A percentile compares a stretch with the other conserved stretches of the same genome.
These are phyloP conservation scores for Brachyopa scutellaris DNA, from an alignment of 2,888 invertebrate species.

Conservation along the genomic window DNA sequence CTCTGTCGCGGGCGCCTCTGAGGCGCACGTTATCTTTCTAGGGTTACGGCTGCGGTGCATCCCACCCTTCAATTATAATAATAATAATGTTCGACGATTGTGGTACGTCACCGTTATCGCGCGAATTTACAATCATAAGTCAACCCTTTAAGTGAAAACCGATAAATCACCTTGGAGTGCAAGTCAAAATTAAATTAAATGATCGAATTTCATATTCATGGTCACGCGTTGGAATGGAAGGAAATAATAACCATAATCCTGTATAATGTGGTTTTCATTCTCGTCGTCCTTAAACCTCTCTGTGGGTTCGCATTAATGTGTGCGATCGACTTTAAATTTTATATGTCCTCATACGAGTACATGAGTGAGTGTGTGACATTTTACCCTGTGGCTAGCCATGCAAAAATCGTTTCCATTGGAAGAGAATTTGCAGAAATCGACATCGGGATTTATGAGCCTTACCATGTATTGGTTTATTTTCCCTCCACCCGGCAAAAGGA, in stretches of 20 bases:
- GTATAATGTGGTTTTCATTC: slow-evolving; percentile 1
- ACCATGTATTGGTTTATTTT: background rate
- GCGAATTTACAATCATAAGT: background rate
- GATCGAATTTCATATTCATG: background rate
- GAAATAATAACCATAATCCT: background rate
- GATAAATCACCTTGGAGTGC: slow-evolving; percentile 11
- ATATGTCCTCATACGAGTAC: background rate
- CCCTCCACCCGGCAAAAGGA: no score
- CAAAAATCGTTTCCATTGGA: background rate
- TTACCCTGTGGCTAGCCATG: background rate
- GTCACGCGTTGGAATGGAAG: background rate
- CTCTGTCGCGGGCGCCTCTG: no score
- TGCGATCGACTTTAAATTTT: slow-evolving; percentile 17
- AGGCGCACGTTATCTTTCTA: no score
- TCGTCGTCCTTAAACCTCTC: background rate
- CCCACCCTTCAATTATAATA: no score
- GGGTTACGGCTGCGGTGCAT: no score
- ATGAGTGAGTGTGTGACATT: background rate
- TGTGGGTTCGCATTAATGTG: slow-evolving; percentile 7
- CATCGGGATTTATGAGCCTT: background rate
- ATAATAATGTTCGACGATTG: no score
- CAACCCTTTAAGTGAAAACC: background rate
- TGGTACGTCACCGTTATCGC: background rate
- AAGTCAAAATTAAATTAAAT: background rate
- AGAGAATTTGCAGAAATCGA: background rate